These are phyloP conservation scores for Emys orbicularis DNA, from an alignment of 2,797 vertebrate species.

Conservation along the genomic window DNA sequence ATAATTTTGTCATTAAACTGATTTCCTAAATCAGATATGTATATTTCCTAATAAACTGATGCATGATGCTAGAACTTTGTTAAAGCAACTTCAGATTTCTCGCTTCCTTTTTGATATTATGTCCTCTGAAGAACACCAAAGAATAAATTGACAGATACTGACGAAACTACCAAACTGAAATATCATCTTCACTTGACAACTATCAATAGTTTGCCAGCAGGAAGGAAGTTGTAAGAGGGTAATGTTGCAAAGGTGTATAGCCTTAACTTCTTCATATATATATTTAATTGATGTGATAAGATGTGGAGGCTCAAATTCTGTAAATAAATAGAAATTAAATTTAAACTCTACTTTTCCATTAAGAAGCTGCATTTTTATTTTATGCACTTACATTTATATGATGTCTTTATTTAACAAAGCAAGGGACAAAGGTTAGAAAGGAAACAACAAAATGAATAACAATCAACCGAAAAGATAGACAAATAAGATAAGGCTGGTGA, in stretches of 20 bases:
- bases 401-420: not conserved
- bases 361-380: not conserved
- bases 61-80: rapidly evolving
- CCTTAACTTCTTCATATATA: not conserved
- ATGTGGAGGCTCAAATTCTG: not conserved
- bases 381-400: not conserved
- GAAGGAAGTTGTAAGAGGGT: not conserved
- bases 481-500: not conserved
- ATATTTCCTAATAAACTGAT: not conserved
- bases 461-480: not conserved
- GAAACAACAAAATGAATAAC: not conserved
- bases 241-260: not conserved
- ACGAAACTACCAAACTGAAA: not conserved
- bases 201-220: not conserved
- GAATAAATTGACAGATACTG: not conserved
- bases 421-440: not conserved
- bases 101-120: not conserved
- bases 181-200: not conserved
- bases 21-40: not conserved
- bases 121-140: not conserved
- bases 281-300: not conserved
- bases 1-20: not conserved
- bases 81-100: not conserved
- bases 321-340: not conserved
- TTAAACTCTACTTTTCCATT: not conserved